Base-by-base conservation (phyloP, 2,888 invertebrate genomes). In the Axea sp. region DNA sequence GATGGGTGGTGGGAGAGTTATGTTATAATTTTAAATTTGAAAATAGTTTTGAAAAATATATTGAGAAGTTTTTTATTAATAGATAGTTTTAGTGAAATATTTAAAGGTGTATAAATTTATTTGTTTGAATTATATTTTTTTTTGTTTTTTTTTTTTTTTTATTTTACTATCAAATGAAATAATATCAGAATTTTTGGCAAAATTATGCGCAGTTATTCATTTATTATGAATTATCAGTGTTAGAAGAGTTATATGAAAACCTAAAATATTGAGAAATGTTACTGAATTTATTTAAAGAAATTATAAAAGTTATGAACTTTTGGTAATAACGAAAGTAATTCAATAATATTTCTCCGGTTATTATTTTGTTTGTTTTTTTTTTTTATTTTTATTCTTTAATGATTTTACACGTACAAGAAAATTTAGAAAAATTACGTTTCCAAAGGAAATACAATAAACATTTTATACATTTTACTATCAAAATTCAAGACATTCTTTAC, bases 181-280 rank as follows among this genome's bases (percentile, higher is more conserved):
- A 41, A 26, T 35, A 37, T 65, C 65, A 55, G 55, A 65, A 65
- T 65, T 53, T 65, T 65, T 55, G 64, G 37, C 49, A 62, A 19
- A 33, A 31, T 15, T 9, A 17, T 19, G 19, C 33, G 28, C 12
- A 31, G 4, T 22, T 47, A 28, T 22, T 62, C 47, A 24, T 30
- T 51, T 19, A 49, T 47, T 26, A 37, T 43, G 37, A 47, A 35
- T 17, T 35, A 47, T 9, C 11, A 19, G n/a, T n/a, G 11, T 39
- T 19, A 55, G 7, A 39, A 2, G 11, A 24, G 14, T 39, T 53
- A 11, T 53, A 24, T 35, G 12, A 19, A 30, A 41, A 30, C n/a
- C 14, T 5, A 12, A 14, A 22, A 43, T 45, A n/a, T 19, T 12
- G 17, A 55, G 26, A 55, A 55, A 30, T 35, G 2, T 9, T 12